phyloP scores from a whole-genome alignment of 2,888 invertebrate species.

The Volucella bombylans region DNA sequence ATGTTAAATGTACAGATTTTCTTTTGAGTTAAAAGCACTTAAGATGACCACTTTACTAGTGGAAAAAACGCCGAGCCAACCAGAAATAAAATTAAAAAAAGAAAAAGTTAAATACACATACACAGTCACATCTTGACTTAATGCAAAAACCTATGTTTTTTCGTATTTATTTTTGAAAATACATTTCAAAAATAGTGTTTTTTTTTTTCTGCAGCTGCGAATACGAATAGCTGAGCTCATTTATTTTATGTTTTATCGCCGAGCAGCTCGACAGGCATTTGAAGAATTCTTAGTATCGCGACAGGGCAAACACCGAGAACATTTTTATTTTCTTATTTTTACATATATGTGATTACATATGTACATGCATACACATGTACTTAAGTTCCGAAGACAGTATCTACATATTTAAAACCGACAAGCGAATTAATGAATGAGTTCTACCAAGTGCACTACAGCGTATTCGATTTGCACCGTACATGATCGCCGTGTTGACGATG shows the following conservation, averaged over 20 bases:
- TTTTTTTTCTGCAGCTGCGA: constrained; percentile 31
- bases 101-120: neutral
- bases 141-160: constrained; percentile 1
- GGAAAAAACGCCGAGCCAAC: constrained; percentile 14
- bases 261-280: constrained; percentile 45
- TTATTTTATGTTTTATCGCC: constrained; percentile 44
- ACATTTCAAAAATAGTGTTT: constrained; percentile 21
- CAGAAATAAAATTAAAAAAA: neutral
- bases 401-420: constrained; percentile 36
- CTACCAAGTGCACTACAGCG: constrained; percentile 25
- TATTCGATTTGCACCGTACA: constrained; percentile 7
- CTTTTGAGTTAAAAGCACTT: too few species aligned
- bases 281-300: constrained; percentile 54
- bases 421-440: constrained; percentile 48
- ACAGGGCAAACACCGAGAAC: constrained; percentile 49
- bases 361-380: neutral
- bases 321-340: constrained; percentile 38
- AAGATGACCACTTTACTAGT: neutral
- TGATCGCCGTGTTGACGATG: neutral
- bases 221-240: constrained; percentile 23
- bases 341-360: neutral
- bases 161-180: constrained; percentile 9
- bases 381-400: constrained; percentile 15
- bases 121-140: constrained; percentile 23
- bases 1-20: too few species aligned